Evolutionary conservation across 1,140 invertebrate species (phyloP).

Genomic region (Microplitis demolitor): DNA sequence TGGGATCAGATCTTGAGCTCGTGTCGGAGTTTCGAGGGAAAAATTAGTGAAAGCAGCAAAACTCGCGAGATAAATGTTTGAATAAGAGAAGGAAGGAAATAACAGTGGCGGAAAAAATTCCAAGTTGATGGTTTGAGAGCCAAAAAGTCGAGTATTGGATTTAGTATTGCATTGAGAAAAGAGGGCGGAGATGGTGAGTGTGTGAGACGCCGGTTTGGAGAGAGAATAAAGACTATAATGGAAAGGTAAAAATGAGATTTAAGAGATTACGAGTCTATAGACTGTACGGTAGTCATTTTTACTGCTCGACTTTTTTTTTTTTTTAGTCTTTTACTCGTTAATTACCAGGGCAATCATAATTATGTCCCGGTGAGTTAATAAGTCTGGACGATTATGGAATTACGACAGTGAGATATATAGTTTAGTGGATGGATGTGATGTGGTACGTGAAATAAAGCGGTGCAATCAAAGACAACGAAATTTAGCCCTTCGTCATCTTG

Average conservation of each 20-base stretch:
- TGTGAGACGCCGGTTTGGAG: too few species aligned
- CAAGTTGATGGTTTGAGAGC: too few species aligned
- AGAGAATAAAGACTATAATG: not conserved
- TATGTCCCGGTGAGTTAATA: constrained; percentile 42
- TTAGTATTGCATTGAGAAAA: too few species aligned
- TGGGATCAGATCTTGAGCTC: too few species aligned
- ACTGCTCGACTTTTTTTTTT: not conserved
- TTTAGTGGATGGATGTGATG: not conserved
- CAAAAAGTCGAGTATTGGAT: too few species aligned
- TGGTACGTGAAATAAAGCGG: not conserved
- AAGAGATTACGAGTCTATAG: not conserved
- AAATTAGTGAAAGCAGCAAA: too few species aligned
- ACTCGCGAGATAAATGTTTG: too few species aligned
- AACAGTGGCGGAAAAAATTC: too few species aligned
- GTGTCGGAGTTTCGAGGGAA: too few species aligned
- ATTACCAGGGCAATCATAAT: constrained; percentile 46
- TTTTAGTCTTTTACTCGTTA: constrained; percentile 33
- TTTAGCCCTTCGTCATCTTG: constrained; percentile 19
- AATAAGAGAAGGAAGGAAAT: too few species aligned
- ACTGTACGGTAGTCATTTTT: not conserved
- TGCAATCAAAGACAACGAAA: not conserved
- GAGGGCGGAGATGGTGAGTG: too few species aligned
- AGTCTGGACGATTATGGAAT: constrained; percentile 40
- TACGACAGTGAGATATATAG: constrained; percentile 25
- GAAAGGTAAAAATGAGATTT: constrained; percentile 7